Percentiles rank a stretch among this genome's conserved stretches.
Evolutionary conservation across 2,113 vertebrate genomes (phyloP).

Genomic region (Muscicapa adusta): DNA sequence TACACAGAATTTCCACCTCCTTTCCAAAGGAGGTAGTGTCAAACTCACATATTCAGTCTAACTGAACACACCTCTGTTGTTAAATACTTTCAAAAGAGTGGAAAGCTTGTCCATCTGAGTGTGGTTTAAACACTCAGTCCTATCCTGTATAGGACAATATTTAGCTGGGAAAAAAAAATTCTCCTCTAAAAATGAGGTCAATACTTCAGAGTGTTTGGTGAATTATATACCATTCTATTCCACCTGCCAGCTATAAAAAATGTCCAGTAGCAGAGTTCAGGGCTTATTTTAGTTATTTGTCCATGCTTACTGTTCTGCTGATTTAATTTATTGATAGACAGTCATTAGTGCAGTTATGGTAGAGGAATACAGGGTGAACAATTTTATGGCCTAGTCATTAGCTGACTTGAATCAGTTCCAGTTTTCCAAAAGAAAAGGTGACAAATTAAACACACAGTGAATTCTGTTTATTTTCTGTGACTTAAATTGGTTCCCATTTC

Average conservation of each 20-base stretch:
- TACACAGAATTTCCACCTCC: neutral
- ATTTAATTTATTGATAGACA: conserved; percentile 48
- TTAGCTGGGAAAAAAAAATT: neutral
- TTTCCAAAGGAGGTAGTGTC: neutral
- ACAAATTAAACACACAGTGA: neutral
- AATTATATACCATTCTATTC: neutral
- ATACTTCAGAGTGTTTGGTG: neutral
- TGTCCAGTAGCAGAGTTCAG: neutral
- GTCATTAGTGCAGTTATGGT: conserved; percentile 42
- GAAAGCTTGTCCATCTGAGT: neutral
- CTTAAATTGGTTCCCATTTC: neutral
- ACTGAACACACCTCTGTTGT: neutral
- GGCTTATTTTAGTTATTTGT: conserved; percentile 7
- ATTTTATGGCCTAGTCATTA: conserved; percentile 43
- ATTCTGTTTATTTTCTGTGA: neutral
- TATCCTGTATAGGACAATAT: rapidly evolving
- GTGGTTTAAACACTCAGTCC: neutral
- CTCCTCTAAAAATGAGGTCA: neutral
- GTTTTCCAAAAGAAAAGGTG: conserved; percentile 32
- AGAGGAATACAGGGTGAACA: neutral
- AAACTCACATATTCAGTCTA: neutral
- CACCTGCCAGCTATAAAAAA: neutral
- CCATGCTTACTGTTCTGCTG: conserved; percentile 26
- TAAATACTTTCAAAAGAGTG: neutral
- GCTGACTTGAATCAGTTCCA: conserved; percentile 23